These are phyloP conservation scores for Rhyacophila evoluta DNA, from an alignment of 2,888 invertebrate genomes.

Conservation along the genomic window DNA sequence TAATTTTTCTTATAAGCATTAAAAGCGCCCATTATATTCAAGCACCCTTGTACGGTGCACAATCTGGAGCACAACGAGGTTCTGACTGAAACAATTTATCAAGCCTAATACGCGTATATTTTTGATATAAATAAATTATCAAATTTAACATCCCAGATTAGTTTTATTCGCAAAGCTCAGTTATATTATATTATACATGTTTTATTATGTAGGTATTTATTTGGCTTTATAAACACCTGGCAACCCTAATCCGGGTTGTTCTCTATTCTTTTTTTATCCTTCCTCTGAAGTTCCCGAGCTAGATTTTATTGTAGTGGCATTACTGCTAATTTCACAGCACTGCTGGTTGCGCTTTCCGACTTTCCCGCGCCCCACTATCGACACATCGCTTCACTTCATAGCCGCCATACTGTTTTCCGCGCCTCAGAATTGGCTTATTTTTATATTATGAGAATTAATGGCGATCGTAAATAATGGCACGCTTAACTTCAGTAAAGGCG, in stretches of 20 bases:
- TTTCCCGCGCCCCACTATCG: constrained; percentile 10
- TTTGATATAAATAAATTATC: no score
- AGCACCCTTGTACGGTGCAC: no score
- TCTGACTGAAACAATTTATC: no score
- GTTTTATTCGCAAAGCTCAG: no score
- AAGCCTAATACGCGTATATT: no score
- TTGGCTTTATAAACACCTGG: background rate
- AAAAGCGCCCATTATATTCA: no score
- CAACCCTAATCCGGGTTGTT: constrained; percentile 1
- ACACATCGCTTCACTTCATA: constrained; percentile 7
- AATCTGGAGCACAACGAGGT: no score
- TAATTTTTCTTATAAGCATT: no score
- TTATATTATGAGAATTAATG: background rate
- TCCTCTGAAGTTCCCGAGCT: background rate
- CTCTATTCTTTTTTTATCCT: constrained; percentile 11
- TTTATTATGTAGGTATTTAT: no score
- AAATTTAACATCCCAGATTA: no score
- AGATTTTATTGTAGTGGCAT: constrained; percentile 17
- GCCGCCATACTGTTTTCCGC: background rate
- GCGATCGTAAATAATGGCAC: background rate
- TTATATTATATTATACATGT: no score
- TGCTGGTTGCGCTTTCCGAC: background rate
- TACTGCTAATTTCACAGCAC: constrained; percentile 12
- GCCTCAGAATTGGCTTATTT: background rate
- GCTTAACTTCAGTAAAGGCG: background rate